Conservation (phyloP, 2,888 invertebrate species). For the Drosophila incognita region DNA sequence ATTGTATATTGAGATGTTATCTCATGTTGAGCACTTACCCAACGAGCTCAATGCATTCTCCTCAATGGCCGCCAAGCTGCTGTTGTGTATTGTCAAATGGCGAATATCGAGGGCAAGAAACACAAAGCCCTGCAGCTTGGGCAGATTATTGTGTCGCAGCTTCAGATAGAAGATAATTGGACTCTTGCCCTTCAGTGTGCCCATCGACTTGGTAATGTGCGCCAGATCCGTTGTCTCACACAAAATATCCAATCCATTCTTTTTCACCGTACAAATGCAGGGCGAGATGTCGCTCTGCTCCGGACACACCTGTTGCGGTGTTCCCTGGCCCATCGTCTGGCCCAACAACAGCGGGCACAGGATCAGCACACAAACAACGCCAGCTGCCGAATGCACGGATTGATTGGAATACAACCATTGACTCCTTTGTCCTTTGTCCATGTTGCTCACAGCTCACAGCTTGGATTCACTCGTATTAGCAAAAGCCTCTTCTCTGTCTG, state of each 20-base stretch:
- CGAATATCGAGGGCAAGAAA: constrained; percentile 95
- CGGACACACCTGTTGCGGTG: constrained; percentile 89
- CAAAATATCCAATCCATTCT: constrained; percentile 94
- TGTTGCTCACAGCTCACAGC: constrained; percentile 39
- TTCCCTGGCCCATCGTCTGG: constrained; percentile 66
- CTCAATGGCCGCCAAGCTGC: constrained; percentile 94
- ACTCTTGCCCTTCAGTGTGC: constrained; percentile 91
- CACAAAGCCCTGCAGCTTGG: constrained; percentile 93
- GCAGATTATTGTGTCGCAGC: constrained; percentile 93
- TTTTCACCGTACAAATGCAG: constrained; percentile 93
- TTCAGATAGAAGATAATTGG: constrained; percentile 95
- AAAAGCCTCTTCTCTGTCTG: constrained; percentile 16
- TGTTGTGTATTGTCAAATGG: constrained; percentile 95
- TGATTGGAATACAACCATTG: constrained; percentile 22
- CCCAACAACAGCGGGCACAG: constrained; percentile 35
- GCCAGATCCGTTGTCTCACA: constrained; percentile 94
- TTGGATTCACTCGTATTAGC: constrained; percentile 22
- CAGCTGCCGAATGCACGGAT: background rate
- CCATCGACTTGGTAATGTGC: constrained; percentile 93
- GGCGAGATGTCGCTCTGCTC: constrained; percentile 90
- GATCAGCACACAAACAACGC: background rate
- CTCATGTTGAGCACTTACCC: constrained; percentile 86
- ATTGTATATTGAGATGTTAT: background rate
- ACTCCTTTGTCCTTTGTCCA: constrained; percentile 36
- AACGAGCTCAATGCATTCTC: constrained; percentile 94